phyloP scores from a whole-genome alignment of 2,797 vertebrate species.

The Bryconaethiops microstoma region DNA sequence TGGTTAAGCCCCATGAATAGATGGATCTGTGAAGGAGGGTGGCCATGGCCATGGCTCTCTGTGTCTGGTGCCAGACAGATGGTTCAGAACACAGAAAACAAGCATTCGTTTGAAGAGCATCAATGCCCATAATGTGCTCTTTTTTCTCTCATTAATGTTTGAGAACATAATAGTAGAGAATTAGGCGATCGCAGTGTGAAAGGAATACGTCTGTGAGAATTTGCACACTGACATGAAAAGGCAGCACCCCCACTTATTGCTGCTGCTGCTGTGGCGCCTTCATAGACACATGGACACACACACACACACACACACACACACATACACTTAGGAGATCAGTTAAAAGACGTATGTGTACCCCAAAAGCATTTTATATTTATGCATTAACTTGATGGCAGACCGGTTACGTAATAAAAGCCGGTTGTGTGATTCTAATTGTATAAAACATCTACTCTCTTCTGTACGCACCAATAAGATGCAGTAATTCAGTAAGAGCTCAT shows the following conservation, averaged over 20 bases:
- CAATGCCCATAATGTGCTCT: conserved; percentile 89
- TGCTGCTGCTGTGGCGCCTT: conserved; percentile 69
- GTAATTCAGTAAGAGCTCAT: conserved; percentile 1
- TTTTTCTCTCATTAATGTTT: conserved; percentile 92
- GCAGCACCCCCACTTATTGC: conserved; percentile 65
- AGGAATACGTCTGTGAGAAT: conserved; percentile 91
- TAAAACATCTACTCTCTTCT: conserved; percentile 9
- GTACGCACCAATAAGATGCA: neutral
- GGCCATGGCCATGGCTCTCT: conserved; percentile 82
- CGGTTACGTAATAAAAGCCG: conserved; percentile 4
- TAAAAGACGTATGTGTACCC: neutral
- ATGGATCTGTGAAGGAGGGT: conserved; percentile 87
- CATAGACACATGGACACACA: conserved; percentile 76
- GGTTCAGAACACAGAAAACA: conserved; percentile 89
- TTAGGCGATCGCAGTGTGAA: conserved; percentile 97
- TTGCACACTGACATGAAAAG: conserved; percentile 82
- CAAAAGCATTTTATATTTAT: conserved; percentile 13
- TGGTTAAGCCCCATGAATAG: conserved; percentile 98
- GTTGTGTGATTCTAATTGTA: neutral
- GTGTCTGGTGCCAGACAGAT: conserved; percentile 82
- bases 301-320: conserved; percentile 16
- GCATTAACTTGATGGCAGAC: neutral
- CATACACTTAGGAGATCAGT: conserved; percentile 18
- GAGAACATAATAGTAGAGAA: conserved; percentile 99
- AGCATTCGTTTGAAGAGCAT: conserved; percentile 91